phyloP scores from a whole-genome alignment of 2,888 invertebrate species.

The Patella pellucida region DNA sequence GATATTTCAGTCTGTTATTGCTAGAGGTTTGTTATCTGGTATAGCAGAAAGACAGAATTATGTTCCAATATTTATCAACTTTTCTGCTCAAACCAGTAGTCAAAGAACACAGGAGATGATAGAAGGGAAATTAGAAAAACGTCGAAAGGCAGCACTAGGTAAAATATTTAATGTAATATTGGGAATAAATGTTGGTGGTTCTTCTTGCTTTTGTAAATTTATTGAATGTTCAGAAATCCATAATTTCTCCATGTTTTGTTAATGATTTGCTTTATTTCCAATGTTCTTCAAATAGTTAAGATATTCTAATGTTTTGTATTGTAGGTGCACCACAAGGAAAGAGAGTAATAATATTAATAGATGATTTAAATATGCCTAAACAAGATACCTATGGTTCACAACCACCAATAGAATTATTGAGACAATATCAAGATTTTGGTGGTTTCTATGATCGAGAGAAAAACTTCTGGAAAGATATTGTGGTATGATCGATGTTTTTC shows the following conservation, averaged over 20 bases:
- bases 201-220: too few species aligned
- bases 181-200: too few species aligned
- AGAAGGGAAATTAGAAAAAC: slow-evolving; percentile 86
- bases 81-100: slow-evolving; percentile 92
- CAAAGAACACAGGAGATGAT: slow-evolving; percentile 86
- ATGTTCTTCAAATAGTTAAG: too few species aligned
- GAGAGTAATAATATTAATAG: slow-evolving; percentile 86
- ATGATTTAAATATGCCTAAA: slow-evolving; percentile 92
- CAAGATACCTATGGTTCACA: slow-evolving; percentile 72
- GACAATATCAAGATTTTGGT: slow-evolving; percentile 84
- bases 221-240: too few species aligned
- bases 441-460: slow-evolving; percentile 91
- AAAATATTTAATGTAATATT: slow-evolving; percentile 9
- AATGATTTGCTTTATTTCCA: too few species aligned
- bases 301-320: background rate
- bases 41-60: slow-evolving; percentile 77
- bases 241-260: too few species aligned
- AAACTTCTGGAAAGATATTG: slow-evolving; percentile 89
- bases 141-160: slow-evolving; percentile 81
- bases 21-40: slow-evolving; percentile 80
- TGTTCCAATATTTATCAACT: slow-evolving; percentile 85
- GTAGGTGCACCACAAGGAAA: slow-evolving; percentile 87
- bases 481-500: slow-evolving; percentile 59
- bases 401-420: slow-evolving; percentile 72
- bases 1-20: slow-evolving; percentile 79